Conservation (phyloP, 2,797 vertebrate genomes). For the Denticeps clupeoides region DNA sequence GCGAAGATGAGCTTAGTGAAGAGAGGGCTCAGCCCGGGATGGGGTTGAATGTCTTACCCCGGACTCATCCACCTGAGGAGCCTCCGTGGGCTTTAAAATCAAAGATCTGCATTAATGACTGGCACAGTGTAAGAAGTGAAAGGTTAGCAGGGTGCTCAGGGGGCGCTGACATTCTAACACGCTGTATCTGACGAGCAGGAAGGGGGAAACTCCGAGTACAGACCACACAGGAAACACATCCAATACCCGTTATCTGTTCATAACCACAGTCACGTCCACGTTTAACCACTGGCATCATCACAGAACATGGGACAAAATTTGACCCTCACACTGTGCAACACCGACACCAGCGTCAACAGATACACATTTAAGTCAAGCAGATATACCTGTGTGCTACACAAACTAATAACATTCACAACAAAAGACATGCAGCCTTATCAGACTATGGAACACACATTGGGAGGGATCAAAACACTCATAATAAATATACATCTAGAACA, state of each 20-base stretch:
- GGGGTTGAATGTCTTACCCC: slow-evolving; percentile 86
- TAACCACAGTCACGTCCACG: slow-evolving; percentile 11
- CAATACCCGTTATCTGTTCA: background rate
- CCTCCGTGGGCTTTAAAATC: slow-evolving; percentile 99
- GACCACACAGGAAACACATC: background rate
- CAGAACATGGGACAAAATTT: slow-evolving; percentile 1
- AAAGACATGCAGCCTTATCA: too few relatives aligned
- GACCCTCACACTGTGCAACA: slow-evolving; percentile 9
- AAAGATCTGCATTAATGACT: slow-evolving; percentile 81
- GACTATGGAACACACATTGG: too few relatives aligned
- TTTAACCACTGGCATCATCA: too few relatives aligned
- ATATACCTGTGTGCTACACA: too few relatives aligned
- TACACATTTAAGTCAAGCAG: too few relatives aligned
- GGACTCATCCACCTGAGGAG: slow-evolving; percentile 90
- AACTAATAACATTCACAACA: too few relatives aligned
- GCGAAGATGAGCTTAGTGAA: slow-evolving; percentile 32
- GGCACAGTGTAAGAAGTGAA: slow-evolving; percentile 4
- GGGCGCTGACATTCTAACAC: too few relatives aligned
- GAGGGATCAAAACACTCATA: too few relatives aligned
- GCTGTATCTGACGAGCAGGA: too few relatives aligned
- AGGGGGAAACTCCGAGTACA: too few relatives aligned
- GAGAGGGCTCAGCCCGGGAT: slow-evolving; percentile 33
- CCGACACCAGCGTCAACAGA: too few relatives aligned
- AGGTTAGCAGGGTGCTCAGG: background rate
- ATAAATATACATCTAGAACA: too few relatives aligned